Conservation (phyloP, 2,888 invertebrate genomes). For the Amblyjoppa fuscipennis region DNA sequence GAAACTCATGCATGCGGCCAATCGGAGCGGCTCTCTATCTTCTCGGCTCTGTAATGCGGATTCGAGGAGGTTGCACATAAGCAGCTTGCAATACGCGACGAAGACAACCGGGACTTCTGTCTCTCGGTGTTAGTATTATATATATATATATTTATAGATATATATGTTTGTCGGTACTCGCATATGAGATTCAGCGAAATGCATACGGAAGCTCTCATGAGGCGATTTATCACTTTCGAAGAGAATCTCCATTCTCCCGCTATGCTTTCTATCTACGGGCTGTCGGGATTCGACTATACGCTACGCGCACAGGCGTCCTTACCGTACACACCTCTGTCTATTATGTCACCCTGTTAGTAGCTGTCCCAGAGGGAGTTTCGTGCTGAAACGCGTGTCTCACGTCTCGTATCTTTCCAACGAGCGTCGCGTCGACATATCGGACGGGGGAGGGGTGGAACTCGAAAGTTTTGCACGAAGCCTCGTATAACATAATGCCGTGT, state of each 20-base stretch:
- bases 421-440: slow-evolving; percentile 33
- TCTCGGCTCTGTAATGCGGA: background rate
- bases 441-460: slow-evolving; percentile 9
- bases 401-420: slow-evolving; percentile 17
- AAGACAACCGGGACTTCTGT: slow-evolving; percentile 38
- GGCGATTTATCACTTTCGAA: slow-evolving; percentile 60
- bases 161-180: slow-evolving; percentile 15
- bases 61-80: slow-evolving; percentile 40
- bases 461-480: slow-evolving; percentile 30
- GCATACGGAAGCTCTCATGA: slow-evolving; percentile 52
- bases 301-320: background rate
- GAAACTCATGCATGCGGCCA: slow-evolving; percentile 48
- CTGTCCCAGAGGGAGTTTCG: slow-evolving; percentile 47
- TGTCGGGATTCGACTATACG: slow-evolving; percentile 41
- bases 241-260: slow-evolving; percentile 35
- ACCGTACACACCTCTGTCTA: slow-evolving; percentile 14
- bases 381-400: slow-evolving; percentile 31
- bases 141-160: background rate
- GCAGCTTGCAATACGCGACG: slow-evolving; percentile 47
- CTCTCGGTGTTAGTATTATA: background rate
- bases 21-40: slow-evolving; percentile 29
- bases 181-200: slow-evolving; percentile 50
- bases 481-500: slow-evolving; percentile 25
- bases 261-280: slow-evolving; percentile 5
- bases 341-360: slow-evolving; percentile 24